Evolutionary conservation across 2,888 invertebrate species (phyloP).

Genomic region (Autographa gamma): DNA sequence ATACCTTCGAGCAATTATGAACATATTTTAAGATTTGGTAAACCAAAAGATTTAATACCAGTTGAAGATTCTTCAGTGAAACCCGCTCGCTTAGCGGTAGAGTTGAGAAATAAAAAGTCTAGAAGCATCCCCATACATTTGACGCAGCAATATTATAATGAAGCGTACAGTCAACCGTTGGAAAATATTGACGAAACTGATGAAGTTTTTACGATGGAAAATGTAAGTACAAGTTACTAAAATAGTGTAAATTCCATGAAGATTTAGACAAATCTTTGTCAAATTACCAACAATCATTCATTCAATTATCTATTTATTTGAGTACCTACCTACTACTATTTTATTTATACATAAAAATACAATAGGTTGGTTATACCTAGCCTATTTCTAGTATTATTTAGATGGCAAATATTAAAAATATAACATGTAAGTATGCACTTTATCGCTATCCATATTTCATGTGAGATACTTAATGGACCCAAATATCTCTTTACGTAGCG

Average conservation of each 20-base stretch:
- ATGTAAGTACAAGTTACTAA: constrained; percentile 76
- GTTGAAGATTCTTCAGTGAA: constrained; percentile 67
- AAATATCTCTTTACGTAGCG: no score
- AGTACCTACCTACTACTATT: neutral
- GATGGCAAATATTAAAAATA: no score
- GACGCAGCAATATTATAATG: constrained; percentile 79
- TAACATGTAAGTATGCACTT: no score
- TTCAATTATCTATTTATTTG: neutral
- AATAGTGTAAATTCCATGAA: neutral
- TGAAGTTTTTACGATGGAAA: constrained; percentile 91
- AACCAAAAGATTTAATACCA: constrained; percentile 74
- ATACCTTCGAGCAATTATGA: constrained; percentile 92
- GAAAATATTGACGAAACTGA: constrained; percentile 82
- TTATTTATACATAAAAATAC: no score
- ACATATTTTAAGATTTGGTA: constrained; percentile 88
- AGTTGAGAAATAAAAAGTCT: constrained; percentile 78
- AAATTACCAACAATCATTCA: neutral
- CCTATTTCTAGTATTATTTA: no score
- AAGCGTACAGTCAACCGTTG: constrained; percentile 72
- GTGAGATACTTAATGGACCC: no score
- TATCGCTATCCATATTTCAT: no score
- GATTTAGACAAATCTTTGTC: constrained; percentile 12
- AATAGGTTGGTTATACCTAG: no score
- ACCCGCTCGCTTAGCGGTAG: constrained; percentile 76
- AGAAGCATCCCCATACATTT: constrained; percentile 81